phyloP scores from a whole-genome alignment of 2,113 vertebrate genomes.

The Syngnathus scovelli region DNA sequence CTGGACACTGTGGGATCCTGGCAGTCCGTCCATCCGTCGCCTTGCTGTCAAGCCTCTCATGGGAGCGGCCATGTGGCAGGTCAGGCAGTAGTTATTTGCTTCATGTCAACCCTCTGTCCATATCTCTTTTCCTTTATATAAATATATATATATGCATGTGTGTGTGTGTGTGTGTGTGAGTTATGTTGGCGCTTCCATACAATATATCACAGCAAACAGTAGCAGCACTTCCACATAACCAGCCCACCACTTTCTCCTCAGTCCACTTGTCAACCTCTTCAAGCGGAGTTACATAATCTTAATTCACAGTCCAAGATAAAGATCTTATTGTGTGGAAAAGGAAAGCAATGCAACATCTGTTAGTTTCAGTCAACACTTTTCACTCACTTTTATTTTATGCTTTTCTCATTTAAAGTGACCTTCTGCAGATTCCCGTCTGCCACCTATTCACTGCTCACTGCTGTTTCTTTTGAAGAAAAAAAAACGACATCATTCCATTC shows the following conservation, averaged over 20 bases:
- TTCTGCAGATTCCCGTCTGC: conserved; percentile 30
- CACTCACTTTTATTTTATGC: conserved; percentile 16
- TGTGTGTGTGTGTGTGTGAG: background rate
- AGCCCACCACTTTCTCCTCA: conserved; percentile 15
- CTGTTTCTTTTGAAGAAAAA: conserved; percentile 7
- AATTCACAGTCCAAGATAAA: conserved; percentile 26
- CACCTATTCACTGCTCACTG: conserved; percentile 29
- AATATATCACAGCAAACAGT: conserved; percentile 1
- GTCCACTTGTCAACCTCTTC: conserved; percentile 17
- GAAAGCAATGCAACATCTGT: conserved; percentile 22
- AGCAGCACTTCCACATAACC: conserved; percentile 8
- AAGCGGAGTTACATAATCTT: conserved; percentile 22
- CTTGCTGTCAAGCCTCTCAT: conserved; percentile 26
- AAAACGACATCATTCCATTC: conserved; percentile 5
- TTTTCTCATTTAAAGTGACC: conserved; percentile 26
- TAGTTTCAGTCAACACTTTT: conserved; percentile 25
- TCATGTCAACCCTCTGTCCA: no score
- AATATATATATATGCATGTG: no score
- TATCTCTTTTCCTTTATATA: no score
- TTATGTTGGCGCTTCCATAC: background rate
- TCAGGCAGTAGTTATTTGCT: conserved; percentile 7
- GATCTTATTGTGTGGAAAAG: conserved; percentile 25
- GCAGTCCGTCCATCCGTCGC: conserved; percentile 30
- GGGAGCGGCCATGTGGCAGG: conserved; percentile 43
- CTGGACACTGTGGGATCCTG: conserved; percentile 46